Percentiles rank a stretch among this genome's conserved stretches.
Conservation (phyloP, 2,797 vertebrate species). For the Crocodylus rhombifer region DNA sequence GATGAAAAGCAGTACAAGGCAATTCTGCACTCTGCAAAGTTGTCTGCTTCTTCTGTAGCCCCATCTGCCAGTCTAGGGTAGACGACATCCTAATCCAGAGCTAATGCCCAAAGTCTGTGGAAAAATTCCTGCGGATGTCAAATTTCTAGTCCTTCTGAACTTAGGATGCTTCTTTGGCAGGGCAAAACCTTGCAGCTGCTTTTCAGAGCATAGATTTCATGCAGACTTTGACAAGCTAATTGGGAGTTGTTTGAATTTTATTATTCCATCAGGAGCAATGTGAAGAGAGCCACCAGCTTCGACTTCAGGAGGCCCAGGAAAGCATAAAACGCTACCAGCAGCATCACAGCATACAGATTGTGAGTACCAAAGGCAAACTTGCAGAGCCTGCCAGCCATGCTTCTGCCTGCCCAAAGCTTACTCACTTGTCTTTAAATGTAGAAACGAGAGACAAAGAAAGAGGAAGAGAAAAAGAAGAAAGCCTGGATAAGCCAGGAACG, state of each 20-base stretch:
- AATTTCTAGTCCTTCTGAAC: conserved; percentile 1
- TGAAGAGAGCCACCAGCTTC: conserved; percentile 85
- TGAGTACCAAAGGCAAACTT: conserved; percentile 75
- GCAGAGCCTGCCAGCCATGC: not conserved
- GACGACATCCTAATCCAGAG: not conserved
- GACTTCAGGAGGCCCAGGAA: conserved; percentile 82
- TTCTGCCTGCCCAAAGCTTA: not conserved
- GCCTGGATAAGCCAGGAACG: conserved; percentile 92
- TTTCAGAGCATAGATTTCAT: conserved; percentile 5
- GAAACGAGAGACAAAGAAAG: conserved; percentile 92
- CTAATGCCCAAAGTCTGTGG: not conserved
- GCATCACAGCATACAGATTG: conserved; percentile 92
- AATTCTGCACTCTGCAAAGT: not conserved
- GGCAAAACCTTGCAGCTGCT: not conserved
- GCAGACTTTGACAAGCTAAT: not conserved
- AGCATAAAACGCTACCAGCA: conserved; percentile 81
- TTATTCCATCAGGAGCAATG: conserved; percentile 88
- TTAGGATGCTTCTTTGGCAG: not conserved
- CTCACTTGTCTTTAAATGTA: conserved; percentile 75
- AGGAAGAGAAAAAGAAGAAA: conserved; percentile 91
- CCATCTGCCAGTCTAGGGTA: not conserved
- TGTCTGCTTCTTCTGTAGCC: not conserved
- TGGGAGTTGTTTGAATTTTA: conserved; percentile 7
- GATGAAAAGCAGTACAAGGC: not conserved
- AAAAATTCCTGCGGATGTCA: not conserved